Conservation (phyloP, 2,113 vertebrate genomes). For the Ciconia stormi region DNA sequence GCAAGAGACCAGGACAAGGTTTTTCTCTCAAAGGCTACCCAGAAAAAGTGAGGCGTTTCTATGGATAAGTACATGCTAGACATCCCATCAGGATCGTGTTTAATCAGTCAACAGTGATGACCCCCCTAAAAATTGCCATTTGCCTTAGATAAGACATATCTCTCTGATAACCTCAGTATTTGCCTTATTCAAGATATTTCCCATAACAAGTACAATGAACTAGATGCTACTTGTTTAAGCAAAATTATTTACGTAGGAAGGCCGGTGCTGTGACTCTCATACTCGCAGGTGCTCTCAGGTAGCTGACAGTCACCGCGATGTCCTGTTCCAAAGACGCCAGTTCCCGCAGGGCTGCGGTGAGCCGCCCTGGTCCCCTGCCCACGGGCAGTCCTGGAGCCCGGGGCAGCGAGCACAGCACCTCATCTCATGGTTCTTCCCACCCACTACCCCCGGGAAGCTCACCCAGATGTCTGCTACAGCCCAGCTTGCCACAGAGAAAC, state of each 20-base stretch:
- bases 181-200: conserved; percentile 39
- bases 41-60: background rate
- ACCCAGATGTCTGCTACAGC: background rate
- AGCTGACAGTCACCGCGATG: background rate
- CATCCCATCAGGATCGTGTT: background rate
- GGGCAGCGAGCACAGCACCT: background rate
- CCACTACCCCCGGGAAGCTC: background rate
- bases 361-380: rapidly evolving
- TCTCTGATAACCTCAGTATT: conserved; percentile 62
- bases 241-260: conserved; percentile 25
- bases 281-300: rapidly evolving
- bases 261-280: background rate
- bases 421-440: background rate
- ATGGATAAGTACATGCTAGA: conserved; percentile 15
- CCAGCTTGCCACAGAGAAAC: background rate
- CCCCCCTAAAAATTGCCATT: conserved; percentile 33
- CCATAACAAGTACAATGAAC: background rate
- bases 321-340: background rate
- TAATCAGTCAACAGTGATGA: conserved; percentile 45
- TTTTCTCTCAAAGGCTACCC: background rate
- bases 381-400: background rate
- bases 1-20: background rate
- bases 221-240: conserved; percentile 35
- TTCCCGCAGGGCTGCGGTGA: background rate
- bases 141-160: conserved; percentile 52